Base-by-base conservation (phyloP, 2,888 invertebrate genomes). In the Entomobrya multifasciata region DNA sequence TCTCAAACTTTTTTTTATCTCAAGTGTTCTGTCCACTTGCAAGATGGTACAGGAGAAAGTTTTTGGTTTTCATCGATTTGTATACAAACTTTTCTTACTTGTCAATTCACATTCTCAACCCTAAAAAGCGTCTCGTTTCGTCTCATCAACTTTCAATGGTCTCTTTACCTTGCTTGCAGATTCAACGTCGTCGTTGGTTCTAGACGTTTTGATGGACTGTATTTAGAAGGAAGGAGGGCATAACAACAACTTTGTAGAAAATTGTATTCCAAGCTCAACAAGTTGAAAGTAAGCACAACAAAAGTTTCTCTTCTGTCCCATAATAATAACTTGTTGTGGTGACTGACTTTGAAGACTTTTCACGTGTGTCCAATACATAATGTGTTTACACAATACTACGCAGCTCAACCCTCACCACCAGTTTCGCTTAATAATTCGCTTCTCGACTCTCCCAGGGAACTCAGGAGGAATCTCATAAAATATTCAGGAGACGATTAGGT, bases 401-500 rank as follows among this genome's bases (percentile, higher is more conserved):
- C 36, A 36, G 36, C 4, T 4, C 4, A 36, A 8, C 4, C 5
- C 36, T 8, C 36, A 36, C 5, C 36, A 36, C 5, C 36, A 36
- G 36, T 36, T 36, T 36, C 4, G 20, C 20, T 44, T 44, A 20
- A 13, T 60, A 65, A 30, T 65, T 22, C 15, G 65, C 36, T 36
- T 8, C 8, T 4, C 20, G 60, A 22, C 1, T 11, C 30, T 36
- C 36, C 20, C 5, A 36, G 36, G 36, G 8, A 36, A 41, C 44
- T 67, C 49, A 13, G 41, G 67, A 70, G 44, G 30, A 55, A 22
- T 20, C 52, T 70, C 55, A 81, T 81, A 36, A 81, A 81, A 81
- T 81, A 81, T 81, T 81, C 81, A 81, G 17, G 15, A 22, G 22
- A 44, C 60, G 78, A 60, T 78, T 60, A 62, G 57, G 25, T 47